Percentiles rank a stretch among this genome's conserved stretches.
Evolutionary conservation across 2,888 invertebrate genomes (phyloP).

Genomic region (Cheilosia urbana): DNA sequence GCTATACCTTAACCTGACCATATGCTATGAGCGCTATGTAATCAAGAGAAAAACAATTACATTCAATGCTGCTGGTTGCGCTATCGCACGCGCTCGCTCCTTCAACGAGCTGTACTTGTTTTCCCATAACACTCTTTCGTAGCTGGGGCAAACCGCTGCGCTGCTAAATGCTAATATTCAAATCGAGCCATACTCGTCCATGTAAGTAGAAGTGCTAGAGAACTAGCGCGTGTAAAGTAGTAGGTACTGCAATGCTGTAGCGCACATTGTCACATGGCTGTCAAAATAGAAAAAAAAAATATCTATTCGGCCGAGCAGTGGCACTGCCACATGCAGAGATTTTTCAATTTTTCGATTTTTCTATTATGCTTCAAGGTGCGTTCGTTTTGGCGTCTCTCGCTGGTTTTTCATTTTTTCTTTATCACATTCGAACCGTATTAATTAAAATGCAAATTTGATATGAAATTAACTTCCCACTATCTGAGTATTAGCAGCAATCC

Average conservation of each 20-base stretch:
- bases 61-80: conserved; percentile 62
- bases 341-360: conserved; percentile 41
- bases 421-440: conserved; percentile 48
- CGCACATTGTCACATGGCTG: conserved; percentile 59
- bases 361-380: conserved; percentile 60
- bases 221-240: conserved; percentile 19
- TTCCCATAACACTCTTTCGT: background rate
- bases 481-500: conserved; percentile 48
- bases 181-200: conserved; percentile 32
- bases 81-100: conserved; percentile 37
- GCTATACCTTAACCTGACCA: background rate
- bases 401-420: background rate
- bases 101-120: conserved; percentile 2
- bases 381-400: conserved; percentile 36
- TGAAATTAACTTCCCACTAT: conserved; percentile 72
- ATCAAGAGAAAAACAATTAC: conserved; percentile 62
- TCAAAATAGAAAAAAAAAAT: conserved; percentile 32
- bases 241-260: conserved; percentile 19
- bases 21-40: conserved; percentile 16
- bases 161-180: conserved; percentile 35
- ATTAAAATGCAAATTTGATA: conserved; percentile 72
- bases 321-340: conserved; percentile 41
- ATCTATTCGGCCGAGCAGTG: conserved; percentile 6
- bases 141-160: conserved; percentile 10
- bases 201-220: conserved; percentile 21